Evolutionary conservation across 2,113 vertebrate genomes (phyloP).

Genomic region (Marmota flaviventris): DNA sequence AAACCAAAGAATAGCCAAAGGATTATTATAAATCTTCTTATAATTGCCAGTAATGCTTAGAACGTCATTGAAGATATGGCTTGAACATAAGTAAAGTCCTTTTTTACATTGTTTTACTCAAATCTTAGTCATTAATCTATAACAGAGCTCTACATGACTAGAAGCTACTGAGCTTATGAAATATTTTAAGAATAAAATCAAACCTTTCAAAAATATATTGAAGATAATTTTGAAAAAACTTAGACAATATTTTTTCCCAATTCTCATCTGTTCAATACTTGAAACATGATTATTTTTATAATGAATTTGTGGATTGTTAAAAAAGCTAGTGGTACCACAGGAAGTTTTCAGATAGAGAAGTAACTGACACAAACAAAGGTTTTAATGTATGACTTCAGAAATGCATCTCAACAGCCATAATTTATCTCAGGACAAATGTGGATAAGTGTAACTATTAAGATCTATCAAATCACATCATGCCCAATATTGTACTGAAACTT

Average conservation of each 20-base stretch:
- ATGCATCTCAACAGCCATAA: neutral
- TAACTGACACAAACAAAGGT: neutral
- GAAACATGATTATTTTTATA: neutral
- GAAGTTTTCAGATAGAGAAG: neutral
- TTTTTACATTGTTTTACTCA: neutral
- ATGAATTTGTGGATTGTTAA: neutral
- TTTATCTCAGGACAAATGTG: neutral
- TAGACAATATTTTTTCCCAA: neutral
- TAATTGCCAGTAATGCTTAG: neutral
- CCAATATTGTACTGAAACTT: neutral
- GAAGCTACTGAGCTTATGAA: neutral
- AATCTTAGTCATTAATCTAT: constrained; percentile 9
- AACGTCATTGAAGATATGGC: neutral
- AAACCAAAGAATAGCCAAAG: neutral
- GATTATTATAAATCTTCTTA: neutral
- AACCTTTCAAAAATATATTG: constrained; percentile 24
- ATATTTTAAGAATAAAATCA: neutral
- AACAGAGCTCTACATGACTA: neutral
- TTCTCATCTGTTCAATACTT: neutral
- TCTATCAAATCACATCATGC: neutral
- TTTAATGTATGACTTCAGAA: neutral
- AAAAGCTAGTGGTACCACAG: neutral
- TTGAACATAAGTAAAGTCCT: constrained; percentile 29
- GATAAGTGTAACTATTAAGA: neutral
- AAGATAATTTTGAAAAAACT: neutral